Percentiles rank a stretch among this genome's conserved stretches.
phyloP scores from a whole-genome alignment of 1,140 invertebrate genomes.

The Bicyclus anynana region DNA sequence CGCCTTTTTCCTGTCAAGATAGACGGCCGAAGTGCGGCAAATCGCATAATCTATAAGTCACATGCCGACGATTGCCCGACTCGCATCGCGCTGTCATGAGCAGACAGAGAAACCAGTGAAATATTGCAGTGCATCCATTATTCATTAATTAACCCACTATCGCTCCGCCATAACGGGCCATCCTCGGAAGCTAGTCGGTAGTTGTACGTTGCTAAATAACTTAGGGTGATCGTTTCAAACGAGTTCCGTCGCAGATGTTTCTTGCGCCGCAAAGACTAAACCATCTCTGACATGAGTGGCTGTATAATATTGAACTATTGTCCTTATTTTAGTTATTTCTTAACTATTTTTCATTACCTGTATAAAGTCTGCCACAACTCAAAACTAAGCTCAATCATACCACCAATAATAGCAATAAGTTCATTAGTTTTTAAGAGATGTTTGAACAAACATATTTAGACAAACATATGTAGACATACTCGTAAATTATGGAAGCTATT shows the following conservation, averaged over 20 bases:
- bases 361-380: too few species aligned
- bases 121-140: slow-evolving; percentile 62
- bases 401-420: too few species aligned
- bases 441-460: too few species aligned
- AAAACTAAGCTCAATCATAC: too few species aligned
- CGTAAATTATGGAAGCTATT: too few species aligned
- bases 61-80: slow-evolving; percentile 36
- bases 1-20: slow-evolving; percentile 11
- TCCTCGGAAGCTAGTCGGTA: slow-evolving; percentile 41
- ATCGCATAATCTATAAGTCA: slow-evolving; percentile 30
- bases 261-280: slow-evolving; percentile 11
- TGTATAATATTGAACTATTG: too few species aligned
- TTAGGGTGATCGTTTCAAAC: slow-evolving; percentile 31
- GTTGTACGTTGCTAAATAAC: slow-evolving; percentile 26
- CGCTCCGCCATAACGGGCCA: slow-evolving; percentile 49
- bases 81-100: slow-evolving; percentile 14
- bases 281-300: slow-evolving; percentile 11
- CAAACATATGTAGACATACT: too few species aligned
- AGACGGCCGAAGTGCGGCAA: slow-evolving; percentile 4
- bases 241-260: slow-evolving; percentile 15
- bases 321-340: too few species aligned
- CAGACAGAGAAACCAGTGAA: slow-evolving; percentile 52
- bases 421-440: too few species aligned
- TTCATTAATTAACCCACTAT: slow-evolving; percentile 66
- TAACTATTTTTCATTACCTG: too few species aligned